Conservation (phyloP, 2,888 invertebrate species). For the Erynnis tages region DNA sequence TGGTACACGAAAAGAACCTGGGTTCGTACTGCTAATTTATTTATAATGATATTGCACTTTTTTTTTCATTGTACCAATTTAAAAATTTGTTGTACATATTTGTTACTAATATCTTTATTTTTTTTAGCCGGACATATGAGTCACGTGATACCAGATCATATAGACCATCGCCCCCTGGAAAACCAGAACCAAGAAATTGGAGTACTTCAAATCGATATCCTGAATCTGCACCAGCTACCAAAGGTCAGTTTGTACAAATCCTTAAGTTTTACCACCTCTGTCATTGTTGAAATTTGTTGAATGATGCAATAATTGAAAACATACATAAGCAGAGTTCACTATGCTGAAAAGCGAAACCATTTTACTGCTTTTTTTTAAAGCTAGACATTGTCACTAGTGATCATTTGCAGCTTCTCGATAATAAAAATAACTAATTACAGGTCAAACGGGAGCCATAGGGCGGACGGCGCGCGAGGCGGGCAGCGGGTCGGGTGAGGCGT, state of each 20-base stretch:
- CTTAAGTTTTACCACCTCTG: too few relatives aligned
- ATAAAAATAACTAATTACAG: slow-evolving; percentile 1
- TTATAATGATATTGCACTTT: not conserved
- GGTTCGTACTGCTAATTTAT: slow-evolving; percentile 42
- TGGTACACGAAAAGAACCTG: slow-evolving; percentile 71
- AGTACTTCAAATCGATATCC: slow-evolving; percentile 61
- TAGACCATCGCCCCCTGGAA: slow-evolving; percentile 66
- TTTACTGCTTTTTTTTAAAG: too few relatives aligned
- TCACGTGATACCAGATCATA: slow-evolving; percentile 63
- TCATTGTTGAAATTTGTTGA: too few relatives aligned
- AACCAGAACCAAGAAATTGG: slow-evolving; percentile 70
- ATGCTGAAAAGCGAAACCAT: too few relatives aligned
- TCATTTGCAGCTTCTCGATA: too few relatives aligned
- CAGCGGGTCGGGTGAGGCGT: slow-evolving; percentile 48
- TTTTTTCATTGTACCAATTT: not conserved
- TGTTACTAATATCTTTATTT: not conserved
- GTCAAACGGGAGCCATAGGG: slow-evolving; percentile 6
- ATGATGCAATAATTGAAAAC: too few relatives aligned
- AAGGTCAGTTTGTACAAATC: slow-evolving; percentile 48
- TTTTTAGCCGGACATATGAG: slow-evolving; percentile 57
- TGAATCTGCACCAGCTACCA: slow-evolving; percentile 55
- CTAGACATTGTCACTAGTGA: too few relatives aligned
- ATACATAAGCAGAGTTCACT: too few relatives aligned
- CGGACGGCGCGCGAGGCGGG: slow-evolving; percentile 26
- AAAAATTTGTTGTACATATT: not conserved